Evolutionary conservation across 2,888 invertebrate species (phyloP).

Genomic region (Oxycera nigricornis): DNA sequence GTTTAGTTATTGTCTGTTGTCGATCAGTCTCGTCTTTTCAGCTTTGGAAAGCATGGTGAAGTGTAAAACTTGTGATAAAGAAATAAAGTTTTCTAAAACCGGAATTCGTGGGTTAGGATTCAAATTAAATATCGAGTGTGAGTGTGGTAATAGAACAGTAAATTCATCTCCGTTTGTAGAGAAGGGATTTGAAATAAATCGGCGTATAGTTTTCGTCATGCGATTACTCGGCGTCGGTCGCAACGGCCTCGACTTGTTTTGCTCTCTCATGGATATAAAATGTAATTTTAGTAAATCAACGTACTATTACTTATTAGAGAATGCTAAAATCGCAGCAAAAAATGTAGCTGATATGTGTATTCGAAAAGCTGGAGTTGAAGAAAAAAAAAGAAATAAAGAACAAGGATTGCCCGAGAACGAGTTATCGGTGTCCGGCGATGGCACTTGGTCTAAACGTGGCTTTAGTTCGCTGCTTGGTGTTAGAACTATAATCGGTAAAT

Average conservation of each 20-base stretch:
- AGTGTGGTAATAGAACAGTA: slow-evolving; percentile 4
- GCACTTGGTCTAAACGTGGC: slow-evolving; percentile 44
- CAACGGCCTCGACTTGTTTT: not conserved
- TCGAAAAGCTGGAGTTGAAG: not conserved
- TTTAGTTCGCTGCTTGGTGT: slow-evolving; percentile 45
- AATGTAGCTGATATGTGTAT: not conserved
- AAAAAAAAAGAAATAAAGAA: slow-evolving; percentile 25
- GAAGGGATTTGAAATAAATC: not conserved
- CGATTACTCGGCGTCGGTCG: not conserved
- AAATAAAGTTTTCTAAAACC: not conserved
- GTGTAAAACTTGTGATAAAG: slow-evolving; percentile 9
- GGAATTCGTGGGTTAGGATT: not conserved
- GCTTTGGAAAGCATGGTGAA: not conserved
- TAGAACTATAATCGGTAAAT: slow-evolving; percentile 45
- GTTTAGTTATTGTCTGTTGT: not conserved
- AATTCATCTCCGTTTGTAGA: not conserved
- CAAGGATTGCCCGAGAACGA: not conserved
- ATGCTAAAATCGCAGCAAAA: not conserved
- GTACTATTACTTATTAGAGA: not conserved
- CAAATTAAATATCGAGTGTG: not conserved
- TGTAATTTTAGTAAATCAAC: not conserved
- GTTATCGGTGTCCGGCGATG: slow-evolving; percentile 33
- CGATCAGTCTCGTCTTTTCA: not conserved
- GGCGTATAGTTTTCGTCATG: not conserved
- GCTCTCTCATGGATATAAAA: not conserved